phyloP scores from a whole-genome alignment of 2,888 invertebrate species.

The Plemyria rubiginata region DNA sequence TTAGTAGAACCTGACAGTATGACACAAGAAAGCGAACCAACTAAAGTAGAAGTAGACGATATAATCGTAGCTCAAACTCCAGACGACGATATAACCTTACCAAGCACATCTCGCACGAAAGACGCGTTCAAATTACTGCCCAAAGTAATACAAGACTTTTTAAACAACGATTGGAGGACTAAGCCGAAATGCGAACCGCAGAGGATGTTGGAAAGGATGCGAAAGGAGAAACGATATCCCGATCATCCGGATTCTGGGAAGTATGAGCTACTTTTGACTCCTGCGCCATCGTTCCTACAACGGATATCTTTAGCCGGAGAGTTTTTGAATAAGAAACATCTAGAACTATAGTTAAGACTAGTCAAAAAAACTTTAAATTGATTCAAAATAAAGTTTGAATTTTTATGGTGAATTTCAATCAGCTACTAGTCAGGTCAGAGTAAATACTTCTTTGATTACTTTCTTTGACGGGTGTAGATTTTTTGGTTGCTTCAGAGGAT shows the following conservation, averaged over 20 bases:
- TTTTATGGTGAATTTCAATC: slow-evolving; percentile 10
- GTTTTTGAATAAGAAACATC: slow-evolving; percentile 83
- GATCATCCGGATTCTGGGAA: slow-evolving; percentile 85
- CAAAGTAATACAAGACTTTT: slow-evolving; percentile 84
- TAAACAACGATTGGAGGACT: slow-evolving; percentile 78
- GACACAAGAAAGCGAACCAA: slow-evolving; percentile 11
- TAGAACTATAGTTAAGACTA: slow-evolving; percentile 56
- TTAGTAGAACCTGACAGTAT: slow-evolving; percentile 11
- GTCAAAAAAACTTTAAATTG: slow-evolving; percentile 9
- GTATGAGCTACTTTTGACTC: slow-evolving; percentile 90
- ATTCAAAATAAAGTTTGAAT: slow-evolving; percentile 8
- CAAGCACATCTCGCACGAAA: slow-evolving; percentile 68
- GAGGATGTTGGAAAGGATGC: slow-evolving; percentile 88
- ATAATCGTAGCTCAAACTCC: slow-evolving; percentile 63
- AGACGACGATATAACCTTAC: slow-evolving; percentile 58
- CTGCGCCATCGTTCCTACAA: slow-evolving; percentile 92
- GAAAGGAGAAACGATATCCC: slow-evolving; percentile 85
- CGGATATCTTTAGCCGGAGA: slow-evolving; percentile 92
- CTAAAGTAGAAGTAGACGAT: slow-evolving; percentile 70
- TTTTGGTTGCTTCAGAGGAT: slow-evolving; percentile 21
- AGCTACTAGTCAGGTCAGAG: not conserved
- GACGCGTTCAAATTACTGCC: slow-evolving; percentile 78
- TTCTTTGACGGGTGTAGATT: not conserved
- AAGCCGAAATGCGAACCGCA: slow-evolving; percentile 89
- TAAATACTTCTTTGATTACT: not conserved